Evolutionary conservation across 1,140 invertebrate species (phyloP), one percentile per base, ranked within the genome.

Genomic region (Brachionus koreanus): DNA sequence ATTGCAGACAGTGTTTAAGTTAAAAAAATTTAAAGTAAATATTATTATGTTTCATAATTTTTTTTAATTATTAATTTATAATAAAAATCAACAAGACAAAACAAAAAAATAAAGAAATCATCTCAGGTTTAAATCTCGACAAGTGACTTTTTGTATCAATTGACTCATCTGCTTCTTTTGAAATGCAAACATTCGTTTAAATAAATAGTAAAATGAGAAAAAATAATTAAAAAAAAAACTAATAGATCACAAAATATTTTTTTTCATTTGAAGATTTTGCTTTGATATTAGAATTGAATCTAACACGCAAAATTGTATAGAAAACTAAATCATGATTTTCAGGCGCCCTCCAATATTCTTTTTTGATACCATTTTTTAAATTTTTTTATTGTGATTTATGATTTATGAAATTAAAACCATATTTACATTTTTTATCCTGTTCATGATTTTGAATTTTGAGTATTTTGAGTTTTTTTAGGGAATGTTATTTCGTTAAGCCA

Each of bases 101-200:
- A 57, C 49, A 57, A 57, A 57, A n/a, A 57, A 57, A 57, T 57
- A 57, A 57, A 57, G 49, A 57, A 57, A 57, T 57, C 9, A 57
- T 57, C 49, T 57, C 49, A 57, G n/a, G 49, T 57, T 57, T 57
- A 57, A 57, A 57, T 57, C 19, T 2, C 49, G 49, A 57, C 49
- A 19, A 57, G 19, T 19, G 49, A 57, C 19, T 57, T 19, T 57
- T 57, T 57, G 5, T n/a, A 25, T 57, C 49, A 19, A 57, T 19
- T 57, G 49, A 19, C 49, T 57, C 16, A 19, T 57, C 16, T 57
- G 49, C 16, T 57, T 7, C 19, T 57, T 57, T 57, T 57, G 16
- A 57, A 57, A 23, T 57, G 49, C n/a, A 19, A 57, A 19, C 49
- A 57, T 19, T 57, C 9, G 49, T 19, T n/a, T 57, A 7, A 57